phyloP scores from a whole-genome alignment of 2,797 vertebrate species.

The Eulemur mongoz region DNA sequence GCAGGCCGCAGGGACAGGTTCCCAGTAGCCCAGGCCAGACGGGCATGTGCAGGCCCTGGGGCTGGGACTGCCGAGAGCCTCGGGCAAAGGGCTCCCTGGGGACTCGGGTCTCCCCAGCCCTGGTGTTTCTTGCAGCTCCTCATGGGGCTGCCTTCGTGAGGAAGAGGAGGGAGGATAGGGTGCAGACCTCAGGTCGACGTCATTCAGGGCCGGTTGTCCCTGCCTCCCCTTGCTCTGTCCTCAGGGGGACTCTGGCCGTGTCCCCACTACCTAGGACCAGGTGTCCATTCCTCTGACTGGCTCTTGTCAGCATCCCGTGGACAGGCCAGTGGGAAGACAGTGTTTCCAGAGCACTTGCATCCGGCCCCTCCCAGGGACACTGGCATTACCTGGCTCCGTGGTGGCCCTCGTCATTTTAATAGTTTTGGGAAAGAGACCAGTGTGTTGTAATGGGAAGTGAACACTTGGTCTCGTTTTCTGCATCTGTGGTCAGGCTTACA shows the following conservation, averaged over 20 bases:
- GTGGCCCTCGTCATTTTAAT: background rate
- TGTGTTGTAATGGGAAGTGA: rapidly evolving
- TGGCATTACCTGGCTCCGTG: rapidly evolving
- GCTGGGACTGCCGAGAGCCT: background rate
- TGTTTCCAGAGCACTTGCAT: background rate
- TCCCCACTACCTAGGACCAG: no score
- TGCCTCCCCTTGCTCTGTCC: no score
- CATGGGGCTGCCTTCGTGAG: background rate
- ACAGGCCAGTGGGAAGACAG: rapidly evolving
- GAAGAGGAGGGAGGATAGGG: background rate
- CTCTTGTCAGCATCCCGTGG: rapidly evolving
- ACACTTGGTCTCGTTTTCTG: background rate
- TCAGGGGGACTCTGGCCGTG: background rate
- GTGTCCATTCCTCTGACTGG: background rate
- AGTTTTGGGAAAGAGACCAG: no score
- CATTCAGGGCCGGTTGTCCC: background rate
- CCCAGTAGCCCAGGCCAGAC: background rate
- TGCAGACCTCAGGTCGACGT: rapidly evolving
- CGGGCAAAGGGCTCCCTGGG: background rate
- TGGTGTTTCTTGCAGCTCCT: background rate
- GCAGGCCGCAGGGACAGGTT: rapidly evolving
- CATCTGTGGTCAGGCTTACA: background rate
- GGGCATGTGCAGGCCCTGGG: background rate
- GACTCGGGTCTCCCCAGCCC: background rate
- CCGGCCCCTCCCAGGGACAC: background rate